Evolutionary conservation across 53 echinoderm and acorn worm genomes (phyloP).

Genomic region (Crossaster papposus): DNA sequence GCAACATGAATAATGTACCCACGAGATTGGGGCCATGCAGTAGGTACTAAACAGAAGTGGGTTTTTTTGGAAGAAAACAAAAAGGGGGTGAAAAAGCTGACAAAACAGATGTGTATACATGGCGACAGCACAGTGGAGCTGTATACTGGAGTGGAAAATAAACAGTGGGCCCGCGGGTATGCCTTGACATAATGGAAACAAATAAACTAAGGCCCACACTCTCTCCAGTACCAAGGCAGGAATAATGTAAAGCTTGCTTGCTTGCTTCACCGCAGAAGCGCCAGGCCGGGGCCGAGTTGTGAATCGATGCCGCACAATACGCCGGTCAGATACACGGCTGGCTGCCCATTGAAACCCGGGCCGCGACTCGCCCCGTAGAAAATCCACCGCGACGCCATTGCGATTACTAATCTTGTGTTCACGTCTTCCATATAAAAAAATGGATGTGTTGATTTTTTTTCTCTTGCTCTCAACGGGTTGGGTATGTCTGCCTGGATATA

Average conservation of each 20-base stretch:
- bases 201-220: conserved; percentile 46
- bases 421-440: conserved; percentile 26
- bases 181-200: conserved; percentile 68
- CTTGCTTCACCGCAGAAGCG: conserved; percentile 21
- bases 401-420: conserved; percentile 34
- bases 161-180: conserved; percentile 64
- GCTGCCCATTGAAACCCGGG: conserved; percentile 31
- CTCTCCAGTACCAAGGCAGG: neutral
- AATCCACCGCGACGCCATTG: conserved; percentile 47
- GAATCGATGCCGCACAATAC: conserved; percentile 66
- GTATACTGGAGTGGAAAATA: conserved; percentile 62
- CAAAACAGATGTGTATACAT: conserved; percentile 64
- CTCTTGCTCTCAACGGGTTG: conserved; percentile 29
- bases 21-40: neutral
- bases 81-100: conserved; percentile 1
- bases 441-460: conserved; percentile 17
- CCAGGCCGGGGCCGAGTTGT: conserved; percentile 20
- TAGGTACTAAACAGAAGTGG: neutral
- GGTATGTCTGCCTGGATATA: conserved; percentile 1
- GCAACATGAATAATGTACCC: conserved; percentile 33
- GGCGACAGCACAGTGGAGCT: conserved; percentile 63
- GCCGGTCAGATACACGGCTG: conserved; percentile 28
- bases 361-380: conserved; percentile 10
- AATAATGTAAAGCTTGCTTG: conserved; percentile 45
- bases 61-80: neutral